phyloP scores from a whole-genome alignment of 2,888 invertebrate genomes.

The Drosophila longiperda region DNA sequence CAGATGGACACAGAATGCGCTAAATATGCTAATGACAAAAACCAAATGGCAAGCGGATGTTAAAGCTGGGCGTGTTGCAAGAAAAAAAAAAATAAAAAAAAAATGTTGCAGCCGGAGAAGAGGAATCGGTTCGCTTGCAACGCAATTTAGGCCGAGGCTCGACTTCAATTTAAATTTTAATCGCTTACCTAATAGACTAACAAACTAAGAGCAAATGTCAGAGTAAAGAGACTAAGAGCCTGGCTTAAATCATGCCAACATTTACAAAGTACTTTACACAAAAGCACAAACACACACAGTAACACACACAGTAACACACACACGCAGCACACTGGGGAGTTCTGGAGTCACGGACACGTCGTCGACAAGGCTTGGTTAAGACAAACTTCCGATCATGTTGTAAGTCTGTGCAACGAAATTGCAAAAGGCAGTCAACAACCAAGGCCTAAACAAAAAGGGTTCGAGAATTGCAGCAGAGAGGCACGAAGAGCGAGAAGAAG shows the following conservation, averaged over 20 bases:
- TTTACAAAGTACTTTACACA: slow-evolving; percentile 76
- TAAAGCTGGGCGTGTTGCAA: slow-evolving; percentile 46
- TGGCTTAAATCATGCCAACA: slow-evolving; percentile 80
- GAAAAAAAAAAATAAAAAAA: background rate
- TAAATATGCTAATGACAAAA: slow-evolving; percentile 19
- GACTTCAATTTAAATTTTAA: slow-evolving; percentile 80
- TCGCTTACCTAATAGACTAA: slow-evolving; percentile 80
- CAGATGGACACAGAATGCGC: slow-evolving; percentile 70
- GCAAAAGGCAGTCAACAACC: slow-evolving; percentile 51
- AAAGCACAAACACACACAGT: slow-evolving; percentile 25
- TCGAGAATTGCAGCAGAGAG: slow-evolving; percentile 9
- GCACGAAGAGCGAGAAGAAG: slow-evolving; percentile 3
- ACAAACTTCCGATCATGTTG: slow-evolving; percentile 81
- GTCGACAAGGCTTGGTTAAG: slow-evolving; percentile 64
- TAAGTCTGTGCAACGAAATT: slow-evolving; percentile 67
- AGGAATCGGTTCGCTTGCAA: background rate
- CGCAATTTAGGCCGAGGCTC: slow-evolving; percentile 22
- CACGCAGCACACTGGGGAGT: slow-evolving; percentile 26
- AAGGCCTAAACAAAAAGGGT: slow-evolving; percentile 34
- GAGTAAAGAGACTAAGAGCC: slow-evolving; percentile 80
- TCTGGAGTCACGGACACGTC: slow-evolving; percentile 69
- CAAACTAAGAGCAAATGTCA: slow-evolving; percentile 77
- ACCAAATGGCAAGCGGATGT: slow-evolving; percentile 55
- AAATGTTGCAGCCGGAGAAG: background rate
- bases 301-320: background rate